Evolutionary conservation across 2,113 vertebrate genomes (phyloP).

Genomic region (Nibea albiflora): DNA sequence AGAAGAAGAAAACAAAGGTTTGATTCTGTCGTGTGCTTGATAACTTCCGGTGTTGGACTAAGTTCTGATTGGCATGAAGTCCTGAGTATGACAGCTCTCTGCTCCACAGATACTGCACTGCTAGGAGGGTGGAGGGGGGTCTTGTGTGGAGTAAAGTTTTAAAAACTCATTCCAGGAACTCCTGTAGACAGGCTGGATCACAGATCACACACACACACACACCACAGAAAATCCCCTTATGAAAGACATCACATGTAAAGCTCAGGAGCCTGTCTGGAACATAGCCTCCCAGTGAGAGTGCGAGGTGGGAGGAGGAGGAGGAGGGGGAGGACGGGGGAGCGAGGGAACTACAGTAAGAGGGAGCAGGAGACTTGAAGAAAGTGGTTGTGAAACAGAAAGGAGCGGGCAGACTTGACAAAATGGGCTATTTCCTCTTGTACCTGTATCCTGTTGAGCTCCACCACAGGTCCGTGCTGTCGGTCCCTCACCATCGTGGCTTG

Average conservation of each 20-base stretch:
- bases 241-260: slow-evolving; percentile 73
- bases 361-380: neutral
- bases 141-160: slow-evolving; percentile 38
- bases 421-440: slow-evolving; percentile 71
- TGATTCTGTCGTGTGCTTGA: slow-evolving; percentile 29
- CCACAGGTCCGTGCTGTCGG: slow-evolving; percentile 95
- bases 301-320: neutral
- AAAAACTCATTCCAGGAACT: slow-evolving; percentile 24
- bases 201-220: slow-evolving; percentile 28
- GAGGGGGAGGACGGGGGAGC: neutral
- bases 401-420: neutral
- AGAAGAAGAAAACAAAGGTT: neutral
- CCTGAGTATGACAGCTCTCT: slow-evolving; percentile 48
- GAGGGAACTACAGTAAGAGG: neutral
- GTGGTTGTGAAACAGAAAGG: neutral
- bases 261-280: slow-evolving; percentile 48
- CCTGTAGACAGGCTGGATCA: slow-evolving; percentile 40
- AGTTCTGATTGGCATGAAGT: slow-evolving; percentile 28
- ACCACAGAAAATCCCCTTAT: slow-evolving; percentile 53
- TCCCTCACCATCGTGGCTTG: slow-evolving; percentile 99
- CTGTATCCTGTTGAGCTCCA: slow-evolving; percentile 98
- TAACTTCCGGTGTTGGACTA: slow-evolving; percentile 29
- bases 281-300: neutral
- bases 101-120: neutral
- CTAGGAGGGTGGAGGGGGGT: neutral